Evolutionary conservation across 2,888 invertebrate species (phyloP), one percentile per base, ranked within the genome.

Genomic region (Platynereis dumerilii): DNA sequence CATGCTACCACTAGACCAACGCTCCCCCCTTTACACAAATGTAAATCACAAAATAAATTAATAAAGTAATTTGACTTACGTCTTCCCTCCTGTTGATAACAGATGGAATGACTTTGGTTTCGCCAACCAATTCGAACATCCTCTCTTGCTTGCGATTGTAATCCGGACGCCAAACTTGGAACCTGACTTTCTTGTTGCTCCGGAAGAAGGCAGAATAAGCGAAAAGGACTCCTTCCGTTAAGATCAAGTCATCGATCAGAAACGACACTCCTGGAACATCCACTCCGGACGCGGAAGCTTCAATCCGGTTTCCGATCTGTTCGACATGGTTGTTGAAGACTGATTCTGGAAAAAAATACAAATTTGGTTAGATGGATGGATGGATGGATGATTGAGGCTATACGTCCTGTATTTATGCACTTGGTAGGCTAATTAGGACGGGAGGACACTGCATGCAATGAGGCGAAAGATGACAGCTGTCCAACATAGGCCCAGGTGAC

Each of bases 171-270:
- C 70, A 70, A 15, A 70, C 58, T 58, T 70, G 70, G 28, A 70
- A 61, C 27, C 56, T 48, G 22, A 70, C 48, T 26, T 60, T 39
- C 17, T 56, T 58, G 56, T 60, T 55, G 22, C 28, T 24, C 42
- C 66, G 58, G 68, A 70, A 70, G 63, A 58, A 70, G 17, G 58
- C 64, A 24, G 66, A 64, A 60, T 65, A 68, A 24, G 70, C 70
- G 66, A 70, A 70, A 12, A 70, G 56, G 28, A 68, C 58, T n/a
- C 70, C 70, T 26, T 60, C 60, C 5, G 29, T 22, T 12, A 58
- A 53, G 17, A 68, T 53, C 24, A 26, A 60, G 57, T 67, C 61
- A 15, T 66, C 54, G 44, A 69, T 39, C 17, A 69, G 66, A 58
- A 69, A 69, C 0, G 64, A 67, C 5, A 56, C 67, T 1, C 63